These are phyloP conservation scores for Pantherophis guttatus DNA, from an alignment of 2,113 vertebrate species.

Conservation along the genomic window DNA sequence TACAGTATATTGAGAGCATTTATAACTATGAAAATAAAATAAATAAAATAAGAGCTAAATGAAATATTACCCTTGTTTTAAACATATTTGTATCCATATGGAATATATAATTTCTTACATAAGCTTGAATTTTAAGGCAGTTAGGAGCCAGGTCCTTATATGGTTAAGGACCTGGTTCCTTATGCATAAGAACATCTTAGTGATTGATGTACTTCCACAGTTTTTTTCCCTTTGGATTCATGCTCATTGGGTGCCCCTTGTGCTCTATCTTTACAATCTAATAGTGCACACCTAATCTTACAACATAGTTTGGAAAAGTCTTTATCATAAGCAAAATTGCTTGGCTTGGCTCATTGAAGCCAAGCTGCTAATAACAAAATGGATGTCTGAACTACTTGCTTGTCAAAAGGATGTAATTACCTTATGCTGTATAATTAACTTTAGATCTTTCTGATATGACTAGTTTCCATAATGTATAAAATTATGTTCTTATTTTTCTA, in stretches of 20 bases:
- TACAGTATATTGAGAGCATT: background rate
- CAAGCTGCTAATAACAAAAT: constrained; percentile 25
- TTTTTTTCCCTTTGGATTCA: background rate
- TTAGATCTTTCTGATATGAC: constrained; percentile 29
- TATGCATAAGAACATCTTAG: background rate
- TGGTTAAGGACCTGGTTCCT: background rate
- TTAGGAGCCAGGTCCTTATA: background rate
- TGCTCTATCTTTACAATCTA: background rate
- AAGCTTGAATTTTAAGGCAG: background rate
- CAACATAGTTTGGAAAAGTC: background rate
- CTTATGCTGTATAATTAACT: constrained; percentile 16
- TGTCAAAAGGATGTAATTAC: constrained; percentile 7
- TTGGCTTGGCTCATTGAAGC: constrained; percentile 34
- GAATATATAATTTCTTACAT: background rate
- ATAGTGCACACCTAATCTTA: background rate
- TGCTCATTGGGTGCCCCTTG: background rate
- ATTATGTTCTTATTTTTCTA: constrained; percentile 21
- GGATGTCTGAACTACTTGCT: constrained; percentile 37
- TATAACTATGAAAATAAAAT: background rate
- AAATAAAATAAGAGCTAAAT: background rate
- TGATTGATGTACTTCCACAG: background rate
- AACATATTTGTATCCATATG: background rate
- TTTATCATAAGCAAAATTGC: background rate
- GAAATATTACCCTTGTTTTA: background rate
- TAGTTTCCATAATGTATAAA: constrained; percentile 17